Evolutionary conservation across 2,888 invertebrate species (phyloP).

Genomic region (Leucania comma): DNA sequence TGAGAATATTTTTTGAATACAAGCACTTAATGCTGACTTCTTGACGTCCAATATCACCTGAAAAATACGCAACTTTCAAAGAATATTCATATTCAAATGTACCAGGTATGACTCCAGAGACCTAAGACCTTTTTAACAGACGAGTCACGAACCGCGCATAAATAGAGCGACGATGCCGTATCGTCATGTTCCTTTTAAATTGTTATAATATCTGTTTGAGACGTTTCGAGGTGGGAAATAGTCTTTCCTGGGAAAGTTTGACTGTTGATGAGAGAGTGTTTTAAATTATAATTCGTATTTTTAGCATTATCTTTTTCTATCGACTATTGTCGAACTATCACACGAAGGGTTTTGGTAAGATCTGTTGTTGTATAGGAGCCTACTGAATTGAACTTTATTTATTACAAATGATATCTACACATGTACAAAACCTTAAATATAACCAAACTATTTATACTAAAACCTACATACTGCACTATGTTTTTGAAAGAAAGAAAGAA

Average conservation of each 20-base stretch:
- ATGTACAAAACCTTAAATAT: too few species aligned
- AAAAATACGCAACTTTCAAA: constrained; percentile 10
- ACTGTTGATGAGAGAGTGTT: constrained; percentile 2
- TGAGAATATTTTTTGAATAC: too few species aligned
- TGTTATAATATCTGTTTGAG: constrained; percentile 52
- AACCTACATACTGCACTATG: too few species aligned
- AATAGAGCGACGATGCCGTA: constrained; percentile 40
- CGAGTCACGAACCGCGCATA: constrained; percentile 54
- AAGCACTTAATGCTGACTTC: neutral
- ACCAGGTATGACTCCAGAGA: constrained; percentile 39
- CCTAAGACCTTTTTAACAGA: constrained; percentile 25
- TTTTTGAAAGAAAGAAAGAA: too few species aligned
- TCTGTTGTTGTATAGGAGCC: too few species aligned
- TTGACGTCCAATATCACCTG: neutral
- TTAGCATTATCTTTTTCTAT: too few species aligned
- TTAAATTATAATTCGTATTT: constrained; percentile 8
- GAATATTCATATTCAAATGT: constrained; percentile 24
- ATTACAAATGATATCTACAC: too few species aligned
- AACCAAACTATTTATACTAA: too few species aligned
- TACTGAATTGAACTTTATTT: too few species aligned
- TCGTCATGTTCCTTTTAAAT: constrained; percentile 51
- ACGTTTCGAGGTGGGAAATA: constrained; percentile 15
- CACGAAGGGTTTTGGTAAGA: too few species aligned
- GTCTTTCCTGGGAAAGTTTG: constrained; percentile 18
- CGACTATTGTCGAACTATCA: too few species aligned